phyloP scores from a whole-genome alignment of 2,888 invertebrate genomes.

The Spatulosminthurus flaviceps region DNA sequence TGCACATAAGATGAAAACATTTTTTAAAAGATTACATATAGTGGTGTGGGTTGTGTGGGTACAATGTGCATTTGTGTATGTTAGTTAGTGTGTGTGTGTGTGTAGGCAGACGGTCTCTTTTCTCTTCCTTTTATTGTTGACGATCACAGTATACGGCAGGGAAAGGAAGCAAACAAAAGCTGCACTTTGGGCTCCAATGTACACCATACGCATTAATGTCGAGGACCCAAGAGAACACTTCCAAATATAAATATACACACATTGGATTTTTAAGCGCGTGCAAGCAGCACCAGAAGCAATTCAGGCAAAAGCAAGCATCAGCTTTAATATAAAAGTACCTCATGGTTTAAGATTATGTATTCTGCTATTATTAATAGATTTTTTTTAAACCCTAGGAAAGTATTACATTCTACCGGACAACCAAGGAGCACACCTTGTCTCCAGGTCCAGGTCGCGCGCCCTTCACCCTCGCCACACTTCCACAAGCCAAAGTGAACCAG shows the following conservation, averaged over 20 bases:
- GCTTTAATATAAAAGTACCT: conserved; percentile 4
- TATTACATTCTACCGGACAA: conserved; percentile 32
- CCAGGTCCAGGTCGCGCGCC: conserved; percentile 22
- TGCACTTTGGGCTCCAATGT: conserved; percentile 15
- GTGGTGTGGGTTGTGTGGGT: too few species aligned
- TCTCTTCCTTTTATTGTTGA: conserved; percentile 13
- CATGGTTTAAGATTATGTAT: conserved; percentile 7
- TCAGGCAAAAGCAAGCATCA: not conserved
- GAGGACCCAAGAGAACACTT: not conserved
- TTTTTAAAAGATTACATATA: too few species aligned
- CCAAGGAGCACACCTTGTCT: conserved; percentile 42
- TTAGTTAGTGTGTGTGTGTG: not conserved
- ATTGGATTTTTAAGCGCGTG: not conserved
- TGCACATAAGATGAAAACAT: too few species aligned
- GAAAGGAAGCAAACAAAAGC: conserved; percentile 31
- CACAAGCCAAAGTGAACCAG: not conserved
- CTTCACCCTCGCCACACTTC: conserved; percentile 15
- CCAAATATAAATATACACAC: not conserved
- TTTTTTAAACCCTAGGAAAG: conserved; percentile 32
- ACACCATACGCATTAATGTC: conserved; percentile 16
- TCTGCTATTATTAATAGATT: conserved; percentile 32
- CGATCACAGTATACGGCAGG: not conserved
- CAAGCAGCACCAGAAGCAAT: not conserved
- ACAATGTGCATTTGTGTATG: too few species aligned
- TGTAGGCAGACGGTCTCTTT: conserved; percentile 35